Percentiles rank a stretch among this genome's conserved stretches.
phyloP scores from a whole-genome alignment of 2,888 invertebrate genomes.

The Bellardia bayeri region DNA sequence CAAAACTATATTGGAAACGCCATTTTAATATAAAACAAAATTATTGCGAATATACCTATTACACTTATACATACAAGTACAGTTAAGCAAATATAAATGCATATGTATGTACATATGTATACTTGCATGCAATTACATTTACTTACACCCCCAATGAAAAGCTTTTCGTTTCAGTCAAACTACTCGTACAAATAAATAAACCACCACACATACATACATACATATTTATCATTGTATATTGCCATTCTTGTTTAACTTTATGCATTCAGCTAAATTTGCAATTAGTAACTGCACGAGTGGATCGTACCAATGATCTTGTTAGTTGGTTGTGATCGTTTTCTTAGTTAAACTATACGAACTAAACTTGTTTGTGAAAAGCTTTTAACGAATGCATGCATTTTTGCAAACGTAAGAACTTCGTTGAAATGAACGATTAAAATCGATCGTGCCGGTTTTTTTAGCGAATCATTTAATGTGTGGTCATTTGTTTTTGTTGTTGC shows the following conservation, averaged over 20 bases:
- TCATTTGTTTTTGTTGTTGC: constrained; percentile 1
- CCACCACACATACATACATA: not conserved
- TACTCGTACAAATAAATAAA: not conserved
- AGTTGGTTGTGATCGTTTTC: not conserved
- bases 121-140: constrained; percentile 12
- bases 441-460: constrained; percentile 21
- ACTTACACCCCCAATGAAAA: not conserved
- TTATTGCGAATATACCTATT: not conserved
- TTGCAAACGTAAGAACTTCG: constrained; percentile 43
- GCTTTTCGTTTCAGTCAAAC: not conserved
- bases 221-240: not conserved
- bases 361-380: constrained; percentile 42
- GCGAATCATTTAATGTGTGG: constrained; percentile 38
- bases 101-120: too few relatives aligned
- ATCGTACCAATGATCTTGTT: constrained; percentile 48
- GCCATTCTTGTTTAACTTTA: constrained; percentile 46
- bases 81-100: too few relatives aligned
- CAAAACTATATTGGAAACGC: not conserved
- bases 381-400: constrained; percentile 25
- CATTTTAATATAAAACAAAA: not conserved
- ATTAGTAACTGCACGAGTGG: constrained; percentile 31
- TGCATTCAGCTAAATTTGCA: constrained; percentile 42
- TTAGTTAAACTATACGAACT: constrained; percentile 23
- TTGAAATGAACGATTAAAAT: constrained; percentile 21
- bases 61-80: too few relatives aligned